phyloP scores from a whole-genome alignment of 2,888 invertebrate species.

The Lacanobia wlatinum region DNA sequence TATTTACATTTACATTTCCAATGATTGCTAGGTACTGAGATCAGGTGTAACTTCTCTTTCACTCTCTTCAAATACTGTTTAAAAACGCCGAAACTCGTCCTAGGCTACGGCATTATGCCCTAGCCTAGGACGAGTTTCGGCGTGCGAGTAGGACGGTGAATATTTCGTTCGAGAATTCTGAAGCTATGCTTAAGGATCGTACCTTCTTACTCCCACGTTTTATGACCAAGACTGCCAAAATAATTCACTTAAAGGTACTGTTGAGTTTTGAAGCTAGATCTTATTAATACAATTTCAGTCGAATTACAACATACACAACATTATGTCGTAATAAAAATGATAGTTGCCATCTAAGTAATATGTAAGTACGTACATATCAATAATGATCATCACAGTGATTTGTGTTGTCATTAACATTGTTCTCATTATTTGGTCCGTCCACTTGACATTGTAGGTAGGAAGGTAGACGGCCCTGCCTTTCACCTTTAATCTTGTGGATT shows the following conservation, averaged over 20 bases:
- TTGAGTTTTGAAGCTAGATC: constrained; percentile 12
- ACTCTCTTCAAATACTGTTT: constrained; percentile 10
- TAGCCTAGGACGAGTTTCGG: too few relatives aligned
- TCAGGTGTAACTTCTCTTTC: constrained; percentile 6
- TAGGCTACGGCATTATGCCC: too few relatives aligned
- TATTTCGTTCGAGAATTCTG: not conserved
- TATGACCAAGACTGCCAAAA: not conserved
- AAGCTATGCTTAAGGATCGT: not conserved
- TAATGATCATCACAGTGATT: constrained; percentile 62
- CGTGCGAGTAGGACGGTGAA: not conserved
- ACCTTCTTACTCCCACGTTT: not conserved
- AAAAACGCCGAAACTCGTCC: not conserved
- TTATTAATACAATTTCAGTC: constrained; percentile 30
- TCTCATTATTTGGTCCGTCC: constrained; percentile 66
- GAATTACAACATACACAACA: constrained; percentile 16
- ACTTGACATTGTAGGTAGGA: constrained; percentile 83
- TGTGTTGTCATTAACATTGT: constrained; percentile 38
- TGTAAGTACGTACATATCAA: constrained; percentile 23
- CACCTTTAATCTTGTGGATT: constrained; percentile 86
- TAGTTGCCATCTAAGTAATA: not conserved
- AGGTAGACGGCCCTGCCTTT: constrained; percentile 83
- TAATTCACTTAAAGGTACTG: not conserved
- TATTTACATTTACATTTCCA: constrained; percentile 5
- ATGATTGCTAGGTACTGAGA: constrained; percentile 24
- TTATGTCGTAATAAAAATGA: not conserved